Base-by-base conservation (phyloP, 35 echinoderm and acorn worm species). In the Ophiothrix spiculata region DNA sequence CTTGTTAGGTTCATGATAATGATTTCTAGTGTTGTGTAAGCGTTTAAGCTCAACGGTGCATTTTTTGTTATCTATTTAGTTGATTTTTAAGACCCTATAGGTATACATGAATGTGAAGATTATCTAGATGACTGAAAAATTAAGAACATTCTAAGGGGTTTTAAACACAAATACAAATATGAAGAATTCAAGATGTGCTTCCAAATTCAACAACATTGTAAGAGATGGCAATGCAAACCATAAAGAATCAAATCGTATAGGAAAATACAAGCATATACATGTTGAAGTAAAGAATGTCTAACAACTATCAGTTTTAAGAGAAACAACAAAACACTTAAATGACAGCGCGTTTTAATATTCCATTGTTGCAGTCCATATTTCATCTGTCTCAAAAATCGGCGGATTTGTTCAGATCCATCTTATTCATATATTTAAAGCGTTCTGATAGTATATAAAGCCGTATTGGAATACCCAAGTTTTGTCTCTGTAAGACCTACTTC, bases 291-390 rank as follows among this genome's bases (percentile, higher is more conserved):
- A 54, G 45, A 11, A 54, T 54, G 45, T 54, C 8, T 21, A 11
- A 11, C 45, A 54, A 54, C 45, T 54, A 8, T 11, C 8, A 69
- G 29, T 12, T 12, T n/a, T 15, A 15, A n/a, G 29, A 69, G 29
- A 69, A 28, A 2, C 1, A n/a, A 6, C 16, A 69, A 12, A 69
- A 69, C n/a, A n/a, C n/a, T n/a, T n/a, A n/a, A 69, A 69, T 69
- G 60, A 69, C 60, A 69, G 42, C 42, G 6, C 60, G 60, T 28
- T 69, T 69, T 69, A 69, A 69, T 69, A 69, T 69, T 69, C 60
- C 23, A 69, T 69, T 28, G 29, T 15, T 25, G 23, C 17, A 69
- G 29, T 69, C 60, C 60, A 69, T 69, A 69, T 69, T 69, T 69
- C 42, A 69, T 69, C 60, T 69, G 42, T 25, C 29, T 15, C 29